Base-by-base conservation (phyloP, 2,797 vertebrate species). In the Epinephelus awoara region DNA sequence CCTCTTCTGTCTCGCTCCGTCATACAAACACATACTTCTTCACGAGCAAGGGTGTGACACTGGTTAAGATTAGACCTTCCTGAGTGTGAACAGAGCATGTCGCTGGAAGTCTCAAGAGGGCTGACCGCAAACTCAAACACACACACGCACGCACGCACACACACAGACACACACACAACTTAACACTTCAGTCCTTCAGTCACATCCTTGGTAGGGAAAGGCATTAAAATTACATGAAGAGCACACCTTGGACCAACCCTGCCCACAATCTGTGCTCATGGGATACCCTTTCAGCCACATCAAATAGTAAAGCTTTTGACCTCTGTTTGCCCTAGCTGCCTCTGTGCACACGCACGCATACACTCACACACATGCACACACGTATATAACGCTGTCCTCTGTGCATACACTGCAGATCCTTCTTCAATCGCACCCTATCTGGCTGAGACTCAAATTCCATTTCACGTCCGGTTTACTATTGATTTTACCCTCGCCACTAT, bases 401-500 rank as follows among this genome's bases (percentile, higher is more conserved):
- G 82, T 84, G 88, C 87, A 88, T 87, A 86, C 84, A 82, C 89
- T 83, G 75, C 89, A 84, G 83, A 90, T 89, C 86, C 83, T 84
- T 79, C 88, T 85, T 90, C 88, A 83, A 86, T 93, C 85, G 85
- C 84, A 89, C 82, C 91, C 85, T 79, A 83, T 91, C 89, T 90
- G 91, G 88, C 93, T 79, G 73, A 84, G 87, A 89, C 93, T 95
- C 90, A 92, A 92, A 94, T 94, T 94, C 92, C 91, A 93, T 94
- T 95, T 95, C 91, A 93, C 83, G 86, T 92, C 88, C 86, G 84
- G 92, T 94, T 94, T 91, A 88, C 91, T 94, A 96, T 95, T 93
- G 94, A 95, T 95, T 95, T 95, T 93, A 90, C 82, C 82, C 85
- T 81, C 67, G 62, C 86, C 85, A 84, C 92, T 86, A 89, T 92